Evolutionary conservation across 2,888 invertebrate species (phyloP).

Genomic region (Scaptomyza tumidula): DNA sequence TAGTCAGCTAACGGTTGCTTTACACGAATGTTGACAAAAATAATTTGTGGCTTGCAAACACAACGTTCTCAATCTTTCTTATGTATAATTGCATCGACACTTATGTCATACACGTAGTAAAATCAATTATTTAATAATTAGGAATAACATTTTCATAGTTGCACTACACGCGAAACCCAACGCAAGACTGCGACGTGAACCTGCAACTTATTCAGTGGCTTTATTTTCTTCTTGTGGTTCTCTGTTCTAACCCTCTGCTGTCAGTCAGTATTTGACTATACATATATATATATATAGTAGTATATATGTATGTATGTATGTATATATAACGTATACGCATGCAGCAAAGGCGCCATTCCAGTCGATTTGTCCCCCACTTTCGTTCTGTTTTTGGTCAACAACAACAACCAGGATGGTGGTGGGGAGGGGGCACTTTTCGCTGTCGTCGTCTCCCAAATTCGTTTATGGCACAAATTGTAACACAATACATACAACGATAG

Average conservation of each 20-base stretch:
- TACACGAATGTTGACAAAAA: conserved; percentile 5
- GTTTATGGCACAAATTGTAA: conserved; percentile 62
- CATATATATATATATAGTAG: neutral
- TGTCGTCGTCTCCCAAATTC: conserved; percentile 46
- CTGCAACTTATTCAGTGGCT: conserved; percentile 32
- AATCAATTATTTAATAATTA: conserved; percentile 34
- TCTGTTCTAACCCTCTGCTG: conserved; percentile 24
- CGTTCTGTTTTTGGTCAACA: conserved; percentile 32
- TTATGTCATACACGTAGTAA: conserved; percentile 9
- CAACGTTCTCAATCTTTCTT: neutral
- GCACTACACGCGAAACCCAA: conserved; percentile 55
- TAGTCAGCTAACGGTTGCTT: conserved; percentile 6
- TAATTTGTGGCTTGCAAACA: neutral
- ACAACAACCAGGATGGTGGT: conserved; percentile 4
- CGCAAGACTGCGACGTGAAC: conserved; percentile 47
- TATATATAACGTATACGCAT: neutral
- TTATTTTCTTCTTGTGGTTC: conserved; percentile 34
- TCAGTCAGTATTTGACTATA: conserved; percentile 14
- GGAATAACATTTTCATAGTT: conserved; percentile 43
- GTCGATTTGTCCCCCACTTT: conserved; percentile 41
- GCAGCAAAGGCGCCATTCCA: conserved; percentile 22
- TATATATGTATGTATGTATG: conserved; percentile 8
- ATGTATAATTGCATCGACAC: neutral
- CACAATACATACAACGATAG: conserved; percentile 54
- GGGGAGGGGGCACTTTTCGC: neutral